Evolutionary conservation across 2,113 vertebrate genomes (phyloP), one percentile per base, ranked within the genome.

Genomic region (Tyrannus savana): DNA sequence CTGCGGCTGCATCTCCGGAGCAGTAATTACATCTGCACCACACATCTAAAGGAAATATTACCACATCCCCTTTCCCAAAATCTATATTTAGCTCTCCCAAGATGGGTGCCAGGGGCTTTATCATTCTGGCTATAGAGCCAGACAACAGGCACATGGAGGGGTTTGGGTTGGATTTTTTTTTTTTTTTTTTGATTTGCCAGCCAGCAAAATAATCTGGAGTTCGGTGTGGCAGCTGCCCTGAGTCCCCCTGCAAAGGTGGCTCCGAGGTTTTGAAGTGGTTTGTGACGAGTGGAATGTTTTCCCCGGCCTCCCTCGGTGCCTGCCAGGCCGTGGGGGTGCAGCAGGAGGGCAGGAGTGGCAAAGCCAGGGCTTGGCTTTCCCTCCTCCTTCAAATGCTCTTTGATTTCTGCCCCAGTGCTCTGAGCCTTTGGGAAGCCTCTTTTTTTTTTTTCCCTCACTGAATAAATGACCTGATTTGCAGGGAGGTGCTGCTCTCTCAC

Each of bases 21-120:
- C 67, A 93, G 91, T 83, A 86, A 96, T 84, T 93, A 90, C 96
- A 96, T 96, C 93, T 97, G 85, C 79, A 94, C 87, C 85, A 71
- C 79, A 75, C 75, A 90, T 87, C 95, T 80, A 71, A 92, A 80
- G 93, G 71, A 97, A 97, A 97, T 42, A 92, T 77, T 69, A 83
- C 91, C 96, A 88, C 30, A 8, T 96, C 90, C 77, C 59, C 93
- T 93, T 94, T 92, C 93, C 39, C 12, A 95, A 88, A 90, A 88
- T 80, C 80, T 95, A 89, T 79, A 82, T 95, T 92, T 95, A 96
- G 77, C 86, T 87, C 86, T 39, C 4, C 6, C 28, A 47, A 90
- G 83, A 69, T 80, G 37, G 11, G 42, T 83, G 91, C 93, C 88
- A 90, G 76, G 88, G 75, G 60, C 84, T 95, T 87, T n/a, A 67